Conservation (phyloP, 2,888 invertebrate species). For the Pseudoips prasinana region DNA sequence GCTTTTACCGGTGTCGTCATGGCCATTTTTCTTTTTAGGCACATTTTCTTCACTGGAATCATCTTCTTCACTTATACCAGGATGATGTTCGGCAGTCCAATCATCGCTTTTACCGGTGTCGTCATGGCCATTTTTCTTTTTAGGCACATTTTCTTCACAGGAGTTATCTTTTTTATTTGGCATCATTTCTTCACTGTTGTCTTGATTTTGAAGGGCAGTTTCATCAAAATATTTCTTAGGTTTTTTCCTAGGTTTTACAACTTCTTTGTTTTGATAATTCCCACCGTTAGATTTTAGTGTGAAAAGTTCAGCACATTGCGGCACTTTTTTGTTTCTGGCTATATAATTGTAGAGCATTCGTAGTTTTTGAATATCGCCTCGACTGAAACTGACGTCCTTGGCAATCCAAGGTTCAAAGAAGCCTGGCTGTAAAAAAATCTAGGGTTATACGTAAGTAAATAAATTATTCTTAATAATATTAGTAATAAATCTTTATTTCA, state of each 20-base stretch:
- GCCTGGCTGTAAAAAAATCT: conserved; percentile 3
- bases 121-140: no score
- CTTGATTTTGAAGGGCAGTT: no score
- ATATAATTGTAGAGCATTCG: conserved; percentile 55
- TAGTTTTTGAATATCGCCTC: conserved; percentile 51
- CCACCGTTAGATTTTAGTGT: no score
- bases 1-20: no score
- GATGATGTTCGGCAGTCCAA: not conserved
- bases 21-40: no score
- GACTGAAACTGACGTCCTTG: conserved; percentile 33
- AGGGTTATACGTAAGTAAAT: no score
- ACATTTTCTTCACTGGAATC: no score
- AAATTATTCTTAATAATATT: no score
- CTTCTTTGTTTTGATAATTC: conserved; percentile 1
- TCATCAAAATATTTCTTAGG: conserved; percentile 40
- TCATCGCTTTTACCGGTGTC: no score
- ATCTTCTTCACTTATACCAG: conserved; percentile 2
- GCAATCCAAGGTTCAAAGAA: conserved; percentile 10
- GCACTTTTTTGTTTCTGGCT: conserved; percentile 24
- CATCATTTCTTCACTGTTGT: no score
- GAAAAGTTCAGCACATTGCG: conserved; percentile 42
- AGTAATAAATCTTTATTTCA: no score
- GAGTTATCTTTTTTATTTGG: no score
- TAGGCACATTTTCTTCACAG: not conserved
- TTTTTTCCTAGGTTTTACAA: conserved; percentile 32